A percentile compares a stretch with the other conserved stretches of the same genome.
These are phyloP conservation scores for Herpailurus yagouaroundi DNA, from an alignment of 2,113 vertebrate species.

Conservation along the genomic window DNA sequence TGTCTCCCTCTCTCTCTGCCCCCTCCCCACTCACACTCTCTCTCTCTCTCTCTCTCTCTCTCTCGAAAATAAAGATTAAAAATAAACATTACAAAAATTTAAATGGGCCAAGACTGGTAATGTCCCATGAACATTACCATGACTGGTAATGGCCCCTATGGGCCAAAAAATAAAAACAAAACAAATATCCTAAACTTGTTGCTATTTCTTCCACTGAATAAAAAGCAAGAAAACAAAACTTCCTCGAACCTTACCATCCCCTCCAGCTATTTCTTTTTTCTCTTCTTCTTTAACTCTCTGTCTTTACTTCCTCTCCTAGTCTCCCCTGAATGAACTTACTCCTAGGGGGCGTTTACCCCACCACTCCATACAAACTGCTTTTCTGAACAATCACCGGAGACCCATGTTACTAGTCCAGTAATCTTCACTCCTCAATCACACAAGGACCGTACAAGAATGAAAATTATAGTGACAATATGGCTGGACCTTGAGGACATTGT, in stretches of 20 bases:
- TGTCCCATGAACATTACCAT: not conserved
- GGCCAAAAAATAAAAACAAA: not conserved
- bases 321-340: not conserved
- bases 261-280: not conserved
- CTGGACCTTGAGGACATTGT: too few relatives aligned
- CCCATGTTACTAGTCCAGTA: fast-evolving
- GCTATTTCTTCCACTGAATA: not conserved
- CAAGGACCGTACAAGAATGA: not conserved
- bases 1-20: too few relatives aligned
- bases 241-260: too few relatives aligned
- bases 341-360: not conserved
- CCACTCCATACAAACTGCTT: not conserved
- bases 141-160: not conserved
- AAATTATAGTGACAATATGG: not conserved
- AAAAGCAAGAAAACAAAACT: not conserved
- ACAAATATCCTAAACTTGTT: not conserved
- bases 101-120: not conserved
- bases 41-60: too few relatives aligned
- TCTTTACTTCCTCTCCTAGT: not conserved
- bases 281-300: not conserved
- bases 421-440: not conserved
- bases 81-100: not conserved
- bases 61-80: too few relatives aligned
- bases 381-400: not conserved
- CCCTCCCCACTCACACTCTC: too few relatives aligned